A percentile compares a stretch with the other conserved stretches of the same genome.
phyloP scores from a whole-genome alignment of 2,888 invertebrate species.

The Herminia tarsipennalis region DNA sequence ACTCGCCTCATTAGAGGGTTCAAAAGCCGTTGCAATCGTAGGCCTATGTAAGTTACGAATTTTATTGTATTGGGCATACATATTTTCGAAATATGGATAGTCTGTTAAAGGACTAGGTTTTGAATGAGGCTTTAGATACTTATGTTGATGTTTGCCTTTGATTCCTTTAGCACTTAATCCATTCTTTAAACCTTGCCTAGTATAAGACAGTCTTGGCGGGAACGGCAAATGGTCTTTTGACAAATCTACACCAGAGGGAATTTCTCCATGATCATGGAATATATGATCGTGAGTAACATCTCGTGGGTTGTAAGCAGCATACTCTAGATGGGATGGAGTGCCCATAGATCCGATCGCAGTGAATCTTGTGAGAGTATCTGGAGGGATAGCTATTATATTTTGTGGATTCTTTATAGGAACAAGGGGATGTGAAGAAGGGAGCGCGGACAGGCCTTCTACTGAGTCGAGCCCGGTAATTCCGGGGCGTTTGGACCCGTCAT shows the following conservation, averaged over 20 bases:
- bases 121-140: slow-evolving; percentile 53
- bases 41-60: slow-evolving; percentile 56
- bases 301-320: slow-evolving; percentile 74
- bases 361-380: slow-evolving; percentile 58
- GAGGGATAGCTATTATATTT: slow-evolving; percentile 58
- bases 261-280: slow-evolving; percentile 81
- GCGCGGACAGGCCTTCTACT: slow-evolving; percentile 59
- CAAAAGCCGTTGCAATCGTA: slow-evolving; percentile 46
- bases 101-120: slow-evolving; percentile 58
- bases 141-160: slow-evolving; percentile 61
- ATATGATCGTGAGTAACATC: slow-evolving; percentile 83
- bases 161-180: slow-evolving; percentile 51
- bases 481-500: slow-evolving; percentile 58
- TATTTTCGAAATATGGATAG: slow-evolving; percentile 76
- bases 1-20: slow-evolving; percentile 47
- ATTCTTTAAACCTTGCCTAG: slow-evolving; percentile 68
- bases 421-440: slow-evolving; percentile 56
- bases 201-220: slow-evolving; percentile 72
- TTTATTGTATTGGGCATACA: slow-evolving; percentile 60
- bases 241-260: slow-evolving; percentile 67
- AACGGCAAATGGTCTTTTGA: slow-evolving; percentile 61
- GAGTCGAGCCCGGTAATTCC: slow-evolving; percentile 58
- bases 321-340: slow-evolving; percentile 72
- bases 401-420: slow-evolving; percentile 64
- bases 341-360: slow-evolving; percentile 65